A percentile compares a stretch with the other conserved stretches of the same genome.
phyloP scores from a whole-genome alignment of 1,140 invertebrate genomes.

The Rhizoglyphus robini region DNA sequence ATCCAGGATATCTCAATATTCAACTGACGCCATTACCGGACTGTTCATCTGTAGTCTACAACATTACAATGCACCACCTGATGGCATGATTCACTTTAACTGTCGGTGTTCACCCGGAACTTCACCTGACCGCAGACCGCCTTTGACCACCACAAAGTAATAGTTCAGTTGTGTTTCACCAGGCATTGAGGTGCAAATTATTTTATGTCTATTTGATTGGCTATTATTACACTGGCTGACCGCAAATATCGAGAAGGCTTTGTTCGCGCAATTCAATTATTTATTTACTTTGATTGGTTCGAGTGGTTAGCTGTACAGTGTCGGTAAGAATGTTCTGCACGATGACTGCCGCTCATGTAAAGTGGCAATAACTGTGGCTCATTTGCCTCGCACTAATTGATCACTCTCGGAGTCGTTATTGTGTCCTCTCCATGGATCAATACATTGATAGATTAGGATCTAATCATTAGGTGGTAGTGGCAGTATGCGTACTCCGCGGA shows the following conservation, averaged over 20 bases:
- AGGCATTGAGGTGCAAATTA: slow-evolving; percentile 4
- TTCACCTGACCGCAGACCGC: neutral
- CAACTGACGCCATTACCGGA: neutral
- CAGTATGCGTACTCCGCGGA: too few relatives aligned
- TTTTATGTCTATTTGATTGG: neutral
- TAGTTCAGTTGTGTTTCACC: neutral
- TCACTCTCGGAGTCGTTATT: neutral
- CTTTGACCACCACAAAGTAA: neutral
- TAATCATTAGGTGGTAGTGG: slow-evolving; percentile 3
- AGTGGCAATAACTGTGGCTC: neutral
- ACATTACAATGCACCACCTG: neutral
- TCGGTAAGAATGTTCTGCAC: neutral
- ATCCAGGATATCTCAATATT: neutral
- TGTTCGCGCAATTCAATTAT: neutral
- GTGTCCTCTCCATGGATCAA: neutral
- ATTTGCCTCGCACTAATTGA: slow-evolving; percentile 8
- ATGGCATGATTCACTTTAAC: neutral
- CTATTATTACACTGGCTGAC: neutral
- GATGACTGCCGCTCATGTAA: neutral
- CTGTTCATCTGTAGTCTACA: neutral
- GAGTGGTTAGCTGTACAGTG: neutral
- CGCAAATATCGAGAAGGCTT: neutral
- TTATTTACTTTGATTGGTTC: slow-evolving; percentile 11
- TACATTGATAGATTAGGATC: too few relatives aligned
- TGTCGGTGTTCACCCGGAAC: neutral